Conservation (phyloP, 2,113 vertebrate species). For the Plectropomus leopardus region DNA sequence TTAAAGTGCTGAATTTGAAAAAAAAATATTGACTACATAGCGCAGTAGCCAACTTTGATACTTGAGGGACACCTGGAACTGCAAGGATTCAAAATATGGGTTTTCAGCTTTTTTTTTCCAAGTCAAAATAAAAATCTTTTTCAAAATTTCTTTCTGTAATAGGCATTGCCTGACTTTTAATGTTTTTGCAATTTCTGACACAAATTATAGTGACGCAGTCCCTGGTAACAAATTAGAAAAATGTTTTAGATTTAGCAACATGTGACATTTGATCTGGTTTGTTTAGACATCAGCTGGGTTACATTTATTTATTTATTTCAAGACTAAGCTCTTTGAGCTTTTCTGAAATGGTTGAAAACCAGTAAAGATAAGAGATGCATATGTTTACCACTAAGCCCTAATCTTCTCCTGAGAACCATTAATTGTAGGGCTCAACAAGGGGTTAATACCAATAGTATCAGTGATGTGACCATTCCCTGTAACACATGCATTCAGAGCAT, state of each 20-base stretch:
- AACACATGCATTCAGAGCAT: background rate
- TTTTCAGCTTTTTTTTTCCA: background rate
- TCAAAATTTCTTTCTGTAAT: background rate
- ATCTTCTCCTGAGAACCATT: conserved; percentile 11
- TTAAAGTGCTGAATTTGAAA: background rate
- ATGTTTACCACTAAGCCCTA: background rate
- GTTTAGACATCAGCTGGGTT: background rate
- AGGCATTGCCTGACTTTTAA: background rate
- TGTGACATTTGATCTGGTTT: background rate
- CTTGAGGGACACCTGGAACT: too few relatives aligned
- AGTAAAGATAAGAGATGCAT: background rate
- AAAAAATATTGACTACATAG: background rate
- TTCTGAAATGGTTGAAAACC: background rate
- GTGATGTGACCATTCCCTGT: background rate
- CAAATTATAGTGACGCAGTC: background rate
- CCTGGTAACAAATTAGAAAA: too few relatives aligned
- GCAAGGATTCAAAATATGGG: background rate
- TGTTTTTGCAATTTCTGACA: background rate
- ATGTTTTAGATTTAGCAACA: background rate
- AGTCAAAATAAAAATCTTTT: background rate
- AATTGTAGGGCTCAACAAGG: conserved; percentile 7
- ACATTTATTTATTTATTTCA: conserved; percentile 5
- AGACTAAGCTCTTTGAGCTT: background rate
- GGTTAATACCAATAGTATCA: background rate
- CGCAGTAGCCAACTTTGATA: background rate